Evolutionary conservation across 2,797 vertebrate species (phyloP).

Genomic region (Paratrypauchen microcephalus): DNA sequence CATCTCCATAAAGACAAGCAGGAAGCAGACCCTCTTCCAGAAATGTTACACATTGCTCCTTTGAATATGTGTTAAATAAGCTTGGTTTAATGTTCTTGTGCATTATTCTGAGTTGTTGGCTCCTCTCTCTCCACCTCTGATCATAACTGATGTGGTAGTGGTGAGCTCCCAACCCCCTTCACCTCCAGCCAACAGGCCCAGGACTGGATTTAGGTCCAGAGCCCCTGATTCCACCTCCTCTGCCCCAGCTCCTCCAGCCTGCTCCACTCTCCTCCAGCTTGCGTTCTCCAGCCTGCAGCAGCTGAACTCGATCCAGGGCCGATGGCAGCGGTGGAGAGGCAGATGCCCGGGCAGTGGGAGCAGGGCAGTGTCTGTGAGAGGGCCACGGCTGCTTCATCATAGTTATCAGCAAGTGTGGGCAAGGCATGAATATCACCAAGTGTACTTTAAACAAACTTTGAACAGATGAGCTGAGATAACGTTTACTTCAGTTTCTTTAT

Average conservation of each 20-base stretch:
- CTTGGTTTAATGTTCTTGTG: not conserved
- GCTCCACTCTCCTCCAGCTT: constrained; percentile 2
- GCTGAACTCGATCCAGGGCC: constrained; percentile 59
- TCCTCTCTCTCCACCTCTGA: constrained; percentile 22
- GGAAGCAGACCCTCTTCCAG: no score
- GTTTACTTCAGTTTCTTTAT: no score
- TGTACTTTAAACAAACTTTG: constrained; percentile 6
- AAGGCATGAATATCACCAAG: constrained; percentile 45
- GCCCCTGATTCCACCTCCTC: not conserved
- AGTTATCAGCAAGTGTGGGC: constrained; percentile 45
- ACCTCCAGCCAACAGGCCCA: constrained; percentile 47
- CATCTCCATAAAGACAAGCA: no score
- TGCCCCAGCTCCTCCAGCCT: not conserved
- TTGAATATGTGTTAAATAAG: not conserved
- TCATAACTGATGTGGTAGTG: constrained; percentile 45
- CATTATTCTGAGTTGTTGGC: not conserved
- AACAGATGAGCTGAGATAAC: not conserved
- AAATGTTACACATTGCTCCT: no score
- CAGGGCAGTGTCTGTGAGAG: constrained; percentile 46
- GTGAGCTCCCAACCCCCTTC: constrained; percentile 48
- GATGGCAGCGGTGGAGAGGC: constrained; percentile 61
- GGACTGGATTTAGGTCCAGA: constrained; percentile 34
- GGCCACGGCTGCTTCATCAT: constrained; percentile 49
- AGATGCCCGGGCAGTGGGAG: constrained; percentile 69
- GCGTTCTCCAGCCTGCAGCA: constrained; percentile 9